phyloP scores from a whole-genome alignment of 2,888 invertebrate species.

The Erebia aethiops region DNA sequence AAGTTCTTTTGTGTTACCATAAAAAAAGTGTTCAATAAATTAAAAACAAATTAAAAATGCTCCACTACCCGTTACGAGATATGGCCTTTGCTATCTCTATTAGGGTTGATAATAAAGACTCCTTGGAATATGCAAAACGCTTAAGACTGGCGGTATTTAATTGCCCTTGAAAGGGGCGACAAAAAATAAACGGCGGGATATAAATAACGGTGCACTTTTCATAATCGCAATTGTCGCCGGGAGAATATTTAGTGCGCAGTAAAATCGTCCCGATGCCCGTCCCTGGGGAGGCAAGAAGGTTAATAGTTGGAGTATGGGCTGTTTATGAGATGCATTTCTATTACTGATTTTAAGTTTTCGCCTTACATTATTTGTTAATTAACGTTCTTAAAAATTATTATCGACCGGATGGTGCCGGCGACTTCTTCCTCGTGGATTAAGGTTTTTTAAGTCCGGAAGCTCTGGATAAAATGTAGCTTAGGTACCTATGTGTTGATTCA shows the following conservation, averaged over 20 bases:
- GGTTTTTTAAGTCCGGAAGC: no score
- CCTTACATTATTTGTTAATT: no score
- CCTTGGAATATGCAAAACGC: constrained; percentile 76
- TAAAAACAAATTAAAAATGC: constrained; percentile 23
- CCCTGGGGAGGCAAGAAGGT: constrained; percentile 54
- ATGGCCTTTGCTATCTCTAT: constrained; percentile 75
- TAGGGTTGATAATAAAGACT: constrained; percentile 69
- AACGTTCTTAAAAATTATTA: no score
- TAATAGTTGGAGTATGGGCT: constrained; percentile 61
- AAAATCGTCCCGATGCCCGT: constrained; percentile 66
- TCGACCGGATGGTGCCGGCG: no score
- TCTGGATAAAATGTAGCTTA: no score
- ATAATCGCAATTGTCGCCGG: constrained; percentile 83
- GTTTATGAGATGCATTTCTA: constrained; percentile 50
- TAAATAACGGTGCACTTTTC: constrained; percentile 83
- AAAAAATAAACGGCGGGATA: constrained; percentile 79
- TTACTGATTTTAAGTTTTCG: constrained; percentile 30
- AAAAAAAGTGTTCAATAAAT: constrained; percentile 8
- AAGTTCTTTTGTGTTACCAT: background rate
- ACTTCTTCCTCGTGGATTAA: no score
- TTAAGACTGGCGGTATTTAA: constrained; percentile 81
- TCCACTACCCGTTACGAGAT: constrained; percentile 42
- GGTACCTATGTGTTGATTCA: no score
- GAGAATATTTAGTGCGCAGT: constrained; percentile 83
- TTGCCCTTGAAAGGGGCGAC: constrained; percentile 83